Conservation (phyloP, 2,113 vertebrate genomes). For the Acrocephalus arundinaceus region DNA sequence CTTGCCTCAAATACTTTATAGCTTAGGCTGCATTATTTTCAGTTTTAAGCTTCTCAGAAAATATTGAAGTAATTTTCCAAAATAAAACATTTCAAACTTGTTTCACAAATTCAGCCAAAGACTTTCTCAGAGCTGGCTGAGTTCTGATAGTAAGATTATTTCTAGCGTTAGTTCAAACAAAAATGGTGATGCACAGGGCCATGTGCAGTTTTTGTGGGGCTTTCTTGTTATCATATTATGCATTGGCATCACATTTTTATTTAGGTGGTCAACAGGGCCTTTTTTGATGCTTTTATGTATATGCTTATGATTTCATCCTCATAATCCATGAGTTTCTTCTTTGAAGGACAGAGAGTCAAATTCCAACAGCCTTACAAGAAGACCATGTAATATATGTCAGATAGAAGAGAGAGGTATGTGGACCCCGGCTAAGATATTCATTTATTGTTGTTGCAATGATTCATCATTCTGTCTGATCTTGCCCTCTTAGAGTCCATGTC, state of each 20-base stretch:
- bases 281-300: neutral
- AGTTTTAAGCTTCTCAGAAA: neutral
- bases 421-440: neutral
- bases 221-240: neutral
- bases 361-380: neutral
- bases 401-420: neutral
- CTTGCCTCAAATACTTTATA: neutral
- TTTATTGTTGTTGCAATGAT: constrained; percentile 34
- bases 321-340: neutral
- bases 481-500: constrained; percentile 34
- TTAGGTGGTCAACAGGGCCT: neutral
- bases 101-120: neutral
- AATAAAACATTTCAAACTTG: neutral
- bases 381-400: neutral
- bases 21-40: neutral
- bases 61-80: neutral
- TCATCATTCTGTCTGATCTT: constrained; percentile 39
- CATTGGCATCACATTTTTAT: neutral
- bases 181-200: neutral
- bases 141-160: neutral
- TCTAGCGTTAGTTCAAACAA: neutral
- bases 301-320: neutral
- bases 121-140: neutral
- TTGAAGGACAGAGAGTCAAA: neutral
- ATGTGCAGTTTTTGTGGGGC: neutral